Evolutionary conservation across 2,888 invertebrate genomes (phyloP), one percentile per base, ranked within the genome.

Genomic region (Mythimna impura): DNA sequence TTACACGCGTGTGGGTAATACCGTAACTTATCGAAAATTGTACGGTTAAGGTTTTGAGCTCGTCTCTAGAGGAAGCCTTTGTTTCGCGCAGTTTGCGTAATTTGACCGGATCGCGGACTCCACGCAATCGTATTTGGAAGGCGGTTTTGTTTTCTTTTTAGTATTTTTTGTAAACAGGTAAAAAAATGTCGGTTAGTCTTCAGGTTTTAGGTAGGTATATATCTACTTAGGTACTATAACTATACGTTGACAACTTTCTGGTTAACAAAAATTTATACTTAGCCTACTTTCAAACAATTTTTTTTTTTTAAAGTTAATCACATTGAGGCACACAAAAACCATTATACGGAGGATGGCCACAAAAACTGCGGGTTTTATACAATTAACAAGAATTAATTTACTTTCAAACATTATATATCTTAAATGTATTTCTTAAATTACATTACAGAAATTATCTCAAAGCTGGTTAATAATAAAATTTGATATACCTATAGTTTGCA

Each of bases 21-120:
- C 85, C 86, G 90, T 88, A 89, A 89, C 88, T 90, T 90, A 89
- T 86, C 84, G 87, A 86, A 88, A 86, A 87, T 89, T 89, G 88
- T 83, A 84, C 79, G 83, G 83, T 86, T 73, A 85, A 85, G 84
- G 87, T 85, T 82, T 83, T 82, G 73, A 74, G 79, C 77, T 70
- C 69, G 76, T 80, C 84, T 84, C 85, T 67, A 68, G 87, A 86
- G 82, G 76, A 73, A 76, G 82, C 79, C 83, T 87, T 90, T 90
- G 86, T 89, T 89, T 89, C 69, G 64, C 66, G 54, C 66, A 63
- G 71, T 82, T 77, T 70, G 64, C 71, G 79, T 57, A 71, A 73
- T 77, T 73, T 55, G n/a, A 40, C 43, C 80, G 57, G 64, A 54
- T 79, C 50, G n/a, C 40, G 47, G 54, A 43, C 10, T 52, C 47